Evolutionary conservation across 1,140 invertebrate genomes (phyloP).

Genomic region (Meloidogyne hapla): DNA sequence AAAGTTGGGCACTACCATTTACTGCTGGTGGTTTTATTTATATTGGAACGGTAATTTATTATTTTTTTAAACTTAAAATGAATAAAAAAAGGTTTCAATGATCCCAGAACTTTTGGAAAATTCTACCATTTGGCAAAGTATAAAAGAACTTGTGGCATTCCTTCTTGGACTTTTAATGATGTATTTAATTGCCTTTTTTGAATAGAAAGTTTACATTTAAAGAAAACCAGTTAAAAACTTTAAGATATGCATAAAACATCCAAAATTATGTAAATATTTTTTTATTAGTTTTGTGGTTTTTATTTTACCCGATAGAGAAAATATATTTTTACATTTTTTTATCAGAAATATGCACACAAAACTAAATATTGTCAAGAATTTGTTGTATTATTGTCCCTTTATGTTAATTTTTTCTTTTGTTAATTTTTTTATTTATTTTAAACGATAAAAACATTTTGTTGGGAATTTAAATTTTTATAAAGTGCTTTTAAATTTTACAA

Average conservation of each 20-base stretch:
- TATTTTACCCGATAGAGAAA: no score
- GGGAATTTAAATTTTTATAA: no score
- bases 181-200: slow-evolving; percentile 62
- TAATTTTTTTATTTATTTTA: not conserved
- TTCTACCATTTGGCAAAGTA: slow-evolving; percentile 50
- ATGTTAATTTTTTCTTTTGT: not conserved
- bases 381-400: no score
- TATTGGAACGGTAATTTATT: slow-evolving; percentile 82
- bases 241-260: no score
- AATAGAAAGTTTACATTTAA: slow-evolving; percentile 29
- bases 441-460: no score
- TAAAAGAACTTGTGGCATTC: slow-evolving; percentile 56
- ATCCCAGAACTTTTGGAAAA: slow-evolving; percentile 81
- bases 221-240: no score
- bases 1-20: slow-evolving; percentile 84
- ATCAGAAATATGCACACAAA: not conserved
- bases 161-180: slow-evolving; percentile 54
- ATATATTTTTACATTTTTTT: no score
- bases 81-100: slow-evolving; percentile 71
- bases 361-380: not conserved
- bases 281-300: no score
- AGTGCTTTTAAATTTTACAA: no score
- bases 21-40: slow-evolving; percentile 97
- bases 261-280: no score
- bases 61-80: not conserved